phyloP scores from a whole-genome alignment of 2,113 vertebrate species.

The Anguilla japonica region DNA sequence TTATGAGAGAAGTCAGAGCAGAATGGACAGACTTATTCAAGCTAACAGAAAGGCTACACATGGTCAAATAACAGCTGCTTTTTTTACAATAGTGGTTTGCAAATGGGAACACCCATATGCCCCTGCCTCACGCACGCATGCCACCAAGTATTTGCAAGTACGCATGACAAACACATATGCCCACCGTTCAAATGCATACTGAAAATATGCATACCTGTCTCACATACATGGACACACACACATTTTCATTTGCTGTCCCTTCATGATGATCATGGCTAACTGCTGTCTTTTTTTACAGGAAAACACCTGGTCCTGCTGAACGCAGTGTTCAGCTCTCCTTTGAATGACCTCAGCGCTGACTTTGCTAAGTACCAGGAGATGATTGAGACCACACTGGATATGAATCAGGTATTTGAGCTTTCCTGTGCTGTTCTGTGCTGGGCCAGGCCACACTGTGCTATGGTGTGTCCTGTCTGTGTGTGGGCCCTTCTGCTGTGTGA shows the following conservation, averaged over 20 bases:
- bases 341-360: slow-evolving; percentile 83
- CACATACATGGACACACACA: neutral
- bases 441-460: neutral
- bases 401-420: slow-evolving; percentile 85
- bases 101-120: no score
- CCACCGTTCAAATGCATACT: no score
- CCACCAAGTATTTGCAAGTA: no score
- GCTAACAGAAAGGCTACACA: no score
- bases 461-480: neutral
- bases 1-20: no score
- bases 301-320: slow-evolving; percentile 79
- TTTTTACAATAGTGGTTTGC: no score
- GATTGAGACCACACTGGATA: slow-evolving; percentile 97
- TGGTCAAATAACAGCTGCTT: no score
- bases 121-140: no score
- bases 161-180: no score
- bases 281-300: slow-evolving; percentile 56
- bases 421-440: neutral
- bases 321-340: slow-evolving; percentile 81
- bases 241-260: neutral
- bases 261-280: neutral
- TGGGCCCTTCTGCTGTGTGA: neutral
- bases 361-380: slow-evolving; percentile 96
- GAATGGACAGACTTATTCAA: no score
- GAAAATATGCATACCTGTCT: no score